Base-by-base conservation (phyloP, 2,888 invertebrate species). In the Neocrepidodera transversa region DNA sequence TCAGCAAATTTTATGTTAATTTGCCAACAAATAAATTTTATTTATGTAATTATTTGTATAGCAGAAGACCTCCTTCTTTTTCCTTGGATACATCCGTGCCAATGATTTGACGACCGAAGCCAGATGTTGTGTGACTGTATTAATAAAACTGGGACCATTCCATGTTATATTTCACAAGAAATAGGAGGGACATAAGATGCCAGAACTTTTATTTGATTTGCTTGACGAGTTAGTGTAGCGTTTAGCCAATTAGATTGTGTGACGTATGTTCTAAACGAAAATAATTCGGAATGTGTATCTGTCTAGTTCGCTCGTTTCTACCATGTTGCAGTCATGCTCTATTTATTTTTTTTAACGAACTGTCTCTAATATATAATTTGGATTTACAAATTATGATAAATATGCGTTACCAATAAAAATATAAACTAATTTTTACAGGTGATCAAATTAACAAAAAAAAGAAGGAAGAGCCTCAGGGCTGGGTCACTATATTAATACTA, bases 41-140 rank as follows among this genome's bases (percentile, higher is more conserved):
- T n/a, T n/a, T n/a, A n/a, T n/a, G n/a, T n/a, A n/a, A n/a, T n/a
- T n/a, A n/a, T n/a, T n/a, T n/a, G n/a, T n/a, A n/a, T n/a, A n/a
- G n/a, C n/a, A n/a, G n/a, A n/a, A n/a, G n/a, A n/a, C n/a, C n/a
- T n/a, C n/a, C n/a, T n/a, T n/a, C n/a, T n/a, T n/a, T n/a, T n/a
- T n/a, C n/a, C n/a, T n/a, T n/a, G n/a, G 28, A n/a, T 23, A n/a
- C n/a, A 50, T 26, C 38, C 50, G 13, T 32, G 50, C 38, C 50
- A 50, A 38, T 50, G 38, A 20, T 52, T 58, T 58, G 58, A 58
- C 13, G 71, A 69, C 60, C 64, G 58, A 58, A 67, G 68, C 70
- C 74, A 74, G 73, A 72, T 74, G 74, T 67, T 51, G 52, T 49
- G 51, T 16, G 48, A 26, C 28, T 50, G 45, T 55, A 47, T 56